Percentiles rank a stretch among this genome's conserved stretches.
Conservation (phyloP, 2,113 vertebrate species). For the Cromileptes altivelis region DNA sequence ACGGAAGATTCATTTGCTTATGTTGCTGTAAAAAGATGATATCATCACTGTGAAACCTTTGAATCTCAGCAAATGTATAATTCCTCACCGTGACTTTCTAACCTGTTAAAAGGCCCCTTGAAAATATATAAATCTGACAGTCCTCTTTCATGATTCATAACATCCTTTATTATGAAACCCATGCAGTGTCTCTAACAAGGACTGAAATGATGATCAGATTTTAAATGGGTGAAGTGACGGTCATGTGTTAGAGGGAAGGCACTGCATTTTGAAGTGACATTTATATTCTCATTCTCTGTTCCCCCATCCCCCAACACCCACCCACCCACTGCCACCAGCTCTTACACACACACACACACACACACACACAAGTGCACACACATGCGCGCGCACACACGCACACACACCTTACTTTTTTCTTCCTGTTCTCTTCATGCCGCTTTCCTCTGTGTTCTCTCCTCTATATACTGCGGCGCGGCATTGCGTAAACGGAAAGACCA, state of each 20-base stretch:
- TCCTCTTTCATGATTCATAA: neutral
- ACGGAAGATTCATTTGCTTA: neutral
- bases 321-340: slow-evolving; percentile 55
- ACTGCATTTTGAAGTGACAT: slow-evolving; percentile 51
- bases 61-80: neutral
- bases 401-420: neutral
- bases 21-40: neutral
- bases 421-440: neutral
- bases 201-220: slow-evolving; percentile 25
- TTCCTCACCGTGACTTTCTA: slow-evolving; percentile 5
- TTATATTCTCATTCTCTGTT: slow-evolving; percentile 32
- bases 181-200: slow-evolving; percentile 2
- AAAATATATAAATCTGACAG: neutral
- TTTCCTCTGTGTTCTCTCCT: slow-evolving; percentile 8
- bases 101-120: slow-evolving; percentile 18
- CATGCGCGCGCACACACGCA: neutral
- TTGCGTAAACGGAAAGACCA: slow-evolving; percentile 27
- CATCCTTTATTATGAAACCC: slow-evolving; percentile 19
- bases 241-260: slow-evolving; percentile 43
- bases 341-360: neutral
- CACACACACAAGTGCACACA: slow-evolving; percentile 18
- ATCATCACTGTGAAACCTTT: neutral
- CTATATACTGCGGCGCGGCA: neutral
- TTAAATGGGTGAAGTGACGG: slow-evolving; percentile 35
- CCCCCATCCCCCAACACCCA: slow-evolving; percentile 55